A percentile compares a stretch with the other conserved stretches of the same genome.
Conservation (phyloP, 2,113 vertebrate species). For the Tamias sibiricus region DNA sequence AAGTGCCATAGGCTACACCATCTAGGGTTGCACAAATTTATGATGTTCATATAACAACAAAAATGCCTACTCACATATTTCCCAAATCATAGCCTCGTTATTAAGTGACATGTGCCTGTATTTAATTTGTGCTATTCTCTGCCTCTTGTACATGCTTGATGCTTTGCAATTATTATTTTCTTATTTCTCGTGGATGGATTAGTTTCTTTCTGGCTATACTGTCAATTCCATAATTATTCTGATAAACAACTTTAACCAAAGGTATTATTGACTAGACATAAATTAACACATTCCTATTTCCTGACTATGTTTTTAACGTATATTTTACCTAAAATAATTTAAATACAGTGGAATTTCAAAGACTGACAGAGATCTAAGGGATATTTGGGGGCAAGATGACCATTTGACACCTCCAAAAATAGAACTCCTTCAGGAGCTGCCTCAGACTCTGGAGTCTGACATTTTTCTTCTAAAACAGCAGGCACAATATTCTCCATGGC, state of each 20-base stretch:
- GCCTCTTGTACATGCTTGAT: neutral
- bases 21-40: neutral
- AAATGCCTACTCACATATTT: neutral
- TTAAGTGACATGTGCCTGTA: neutral
- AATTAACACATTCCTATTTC: neutral
- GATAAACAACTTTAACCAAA: neutral
- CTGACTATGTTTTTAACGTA: neutral
- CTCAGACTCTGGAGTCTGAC: neutral
- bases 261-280: neutral
- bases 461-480: slow-evolving; percentile 3
- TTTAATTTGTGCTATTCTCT: neutral
- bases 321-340: neutral
- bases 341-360: slow-evolving; percentile 27
- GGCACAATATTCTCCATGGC: neutral
- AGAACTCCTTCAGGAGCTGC: neutral
- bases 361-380: neutral
- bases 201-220: neutral
- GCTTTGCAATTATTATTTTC: neutral
- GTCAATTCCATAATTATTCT: neutral
- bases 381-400: neutral
- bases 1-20: neutral
- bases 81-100: too few relatives aligned
- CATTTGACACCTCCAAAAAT: neutral
- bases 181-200: neutral
- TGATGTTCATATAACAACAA: neutral